Conservation (phyloP, 2,113 vertebrate species). For the Pithys albifrons region DNA sequence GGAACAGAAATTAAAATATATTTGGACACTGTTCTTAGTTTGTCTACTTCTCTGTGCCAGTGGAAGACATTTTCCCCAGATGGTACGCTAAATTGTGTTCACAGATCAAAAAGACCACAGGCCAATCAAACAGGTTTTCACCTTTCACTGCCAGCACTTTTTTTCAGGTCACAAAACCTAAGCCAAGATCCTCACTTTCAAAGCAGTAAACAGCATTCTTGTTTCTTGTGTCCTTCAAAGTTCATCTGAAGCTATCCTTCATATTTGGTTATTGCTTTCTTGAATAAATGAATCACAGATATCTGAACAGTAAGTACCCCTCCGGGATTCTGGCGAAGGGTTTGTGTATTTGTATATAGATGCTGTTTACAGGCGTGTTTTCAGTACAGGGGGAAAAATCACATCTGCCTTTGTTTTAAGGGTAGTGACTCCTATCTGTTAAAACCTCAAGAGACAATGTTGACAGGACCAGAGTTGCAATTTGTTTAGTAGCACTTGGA, state of each 20-base stretch:
- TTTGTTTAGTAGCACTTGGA: not conserved
- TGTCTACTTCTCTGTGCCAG: not conserved
- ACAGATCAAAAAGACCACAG: conserved; percentile 36
- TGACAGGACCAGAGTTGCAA: conserved; percentile 17
- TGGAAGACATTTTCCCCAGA: conserved; percentile 18
- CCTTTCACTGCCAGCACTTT: conserved; percentile 36
- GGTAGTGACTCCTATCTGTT: not conserved
- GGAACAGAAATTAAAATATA: not conserved
- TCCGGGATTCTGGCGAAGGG: not conserved
- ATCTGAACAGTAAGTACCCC: not conserved
- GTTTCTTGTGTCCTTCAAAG: conserved; percentile 14
- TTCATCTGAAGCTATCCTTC: not conserved
- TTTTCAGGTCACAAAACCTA: conserved; percentile 55
- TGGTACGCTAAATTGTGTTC: not conserved
- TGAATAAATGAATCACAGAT: conserved; percentile 24
- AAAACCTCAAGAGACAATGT: not conserved
- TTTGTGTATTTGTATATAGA: not conserved
- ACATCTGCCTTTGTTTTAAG: not conserved
- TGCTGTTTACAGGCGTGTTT: not conserved
- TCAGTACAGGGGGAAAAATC: not conserved
- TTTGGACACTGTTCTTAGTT: not conserved
- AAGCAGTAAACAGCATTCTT: conserved; percentile 12
- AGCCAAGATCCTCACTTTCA: conserved; percentile 57
- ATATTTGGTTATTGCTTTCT: conserved; percentile 9
- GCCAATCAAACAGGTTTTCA: conserved; percentile 45